phyloP scores from a whole-genome alignment of 2,797 vertebrate species.

The Rachycentron canadum region DNA sequence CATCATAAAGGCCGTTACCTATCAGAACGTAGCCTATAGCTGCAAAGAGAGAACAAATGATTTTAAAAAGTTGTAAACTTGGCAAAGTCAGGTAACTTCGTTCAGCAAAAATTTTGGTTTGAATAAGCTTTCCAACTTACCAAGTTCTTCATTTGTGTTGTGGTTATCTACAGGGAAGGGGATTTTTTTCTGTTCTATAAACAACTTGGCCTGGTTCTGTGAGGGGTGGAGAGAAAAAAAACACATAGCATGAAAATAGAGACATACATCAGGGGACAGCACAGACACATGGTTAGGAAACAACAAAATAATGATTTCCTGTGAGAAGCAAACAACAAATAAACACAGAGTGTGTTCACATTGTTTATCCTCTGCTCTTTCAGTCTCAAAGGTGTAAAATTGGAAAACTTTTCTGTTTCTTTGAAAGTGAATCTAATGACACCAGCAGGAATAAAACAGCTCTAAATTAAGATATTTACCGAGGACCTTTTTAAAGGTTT shows the following conservation, averaged over 20 bases:
- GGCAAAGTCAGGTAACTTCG: neutral
- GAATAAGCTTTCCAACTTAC: constrained; percentile 77
- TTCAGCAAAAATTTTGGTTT: neutral
- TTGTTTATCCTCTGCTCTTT: no score
- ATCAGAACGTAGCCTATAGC: constrained; percentile 97
- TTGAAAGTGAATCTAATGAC: neutral
- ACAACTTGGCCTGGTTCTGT: constrained; percentile 94
- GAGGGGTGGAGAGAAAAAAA: constrained; percentile 48
- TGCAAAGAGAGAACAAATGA: constrained; percentile 72
- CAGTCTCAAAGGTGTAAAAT: neutral
- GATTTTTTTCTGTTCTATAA: constrained; percentile 95
- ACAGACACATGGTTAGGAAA: neutral
- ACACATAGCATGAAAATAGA: neutral
- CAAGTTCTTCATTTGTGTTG: constrained; percentile 95
- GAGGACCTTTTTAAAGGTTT: neutral
- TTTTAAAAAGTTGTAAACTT: neutral
- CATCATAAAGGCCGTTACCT: constrained; percentile 94
- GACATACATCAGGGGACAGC: neutral
- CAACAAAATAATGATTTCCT: constrained; percentile 20
- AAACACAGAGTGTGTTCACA: neutral
- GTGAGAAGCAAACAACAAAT: constrained; percentile 2
- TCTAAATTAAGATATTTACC: neutral
- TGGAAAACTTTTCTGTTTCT: neutral
- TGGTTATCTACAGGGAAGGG: constrained; percentile 93
- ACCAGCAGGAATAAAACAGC: neutral